A percentile compares a stretch with the other conserved stretches of the same genome.
Evolutionary conservation across 2,888 invertebrate genomes (phyloP).

Genomic region (Nipponacmea schrenckii): DNA sequence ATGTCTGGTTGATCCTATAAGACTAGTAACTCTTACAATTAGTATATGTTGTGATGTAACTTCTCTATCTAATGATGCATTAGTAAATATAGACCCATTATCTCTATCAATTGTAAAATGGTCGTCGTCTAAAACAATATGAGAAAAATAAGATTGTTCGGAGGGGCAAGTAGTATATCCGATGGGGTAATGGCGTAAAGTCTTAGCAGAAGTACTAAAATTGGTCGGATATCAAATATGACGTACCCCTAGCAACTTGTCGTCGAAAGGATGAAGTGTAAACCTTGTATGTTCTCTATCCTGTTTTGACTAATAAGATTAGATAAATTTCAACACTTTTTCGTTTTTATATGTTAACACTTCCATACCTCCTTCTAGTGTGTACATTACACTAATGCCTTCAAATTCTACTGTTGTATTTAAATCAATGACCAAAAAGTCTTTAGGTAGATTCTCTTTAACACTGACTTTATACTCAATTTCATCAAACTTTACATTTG

Average conservation of each 20-base stretch:
- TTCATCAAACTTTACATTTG: constrained; percentile 41
- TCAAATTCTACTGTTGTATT: constrained; percentile 77
- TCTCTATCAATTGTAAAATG: neutral
- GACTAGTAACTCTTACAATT: constrained; percentile 12
- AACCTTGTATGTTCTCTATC: no score
- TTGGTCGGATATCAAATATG: no score
- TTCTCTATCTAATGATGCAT: constrained; percentile 25
- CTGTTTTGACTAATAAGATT: no score
- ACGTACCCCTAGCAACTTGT: no score
- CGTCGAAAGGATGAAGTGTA: no score
- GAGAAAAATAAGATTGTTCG: neutral
- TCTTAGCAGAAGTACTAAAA: no score
- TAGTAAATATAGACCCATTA: constrained; percentile 8
- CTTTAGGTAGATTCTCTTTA: constrained; percentile 82
- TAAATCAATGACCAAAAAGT: constrained; percentile 79
- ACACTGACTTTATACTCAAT: constrained; percentile 83
- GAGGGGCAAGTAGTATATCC: no score
- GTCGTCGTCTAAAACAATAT: neutral
- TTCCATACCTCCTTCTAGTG: constrained; percentile 27
- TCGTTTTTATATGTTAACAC: no score
- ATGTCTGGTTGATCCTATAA: neutral
- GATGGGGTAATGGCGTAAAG: no score
- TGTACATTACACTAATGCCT: constrained; percentile 49
- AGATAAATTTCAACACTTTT: no score
- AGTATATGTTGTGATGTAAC: constrained; percentile 17